These are phyloP conservation scores for Microcebus lehilahytsara DNA, from an alignment of 2,113 vertebrate species.

Conservation along the genomic window DNA sequence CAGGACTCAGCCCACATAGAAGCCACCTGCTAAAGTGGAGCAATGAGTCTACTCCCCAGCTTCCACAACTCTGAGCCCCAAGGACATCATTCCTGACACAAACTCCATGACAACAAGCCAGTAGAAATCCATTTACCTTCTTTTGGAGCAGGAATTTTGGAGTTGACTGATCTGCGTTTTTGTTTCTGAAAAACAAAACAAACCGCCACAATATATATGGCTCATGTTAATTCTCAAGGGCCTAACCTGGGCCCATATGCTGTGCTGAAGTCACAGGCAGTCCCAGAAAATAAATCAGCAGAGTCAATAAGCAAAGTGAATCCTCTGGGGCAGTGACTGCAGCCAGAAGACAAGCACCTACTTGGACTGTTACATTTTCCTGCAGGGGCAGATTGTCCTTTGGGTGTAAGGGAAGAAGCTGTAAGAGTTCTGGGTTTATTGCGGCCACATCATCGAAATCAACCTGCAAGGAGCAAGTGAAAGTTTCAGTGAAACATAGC, in stretches of 20 bases:
- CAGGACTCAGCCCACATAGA: neutral
- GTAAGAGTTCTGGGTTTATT: constrained; percentile 84
- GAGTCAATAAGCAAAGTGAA: neutral
- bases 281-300: constrained; percentile 17
- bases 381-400: constrained; percentile 84
- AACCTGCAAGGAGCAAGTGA: constrained; percentile 79
- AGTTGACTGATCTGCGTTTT: constrained; percentile 81
- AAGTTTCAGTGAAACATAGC: constrained; percentile 8
- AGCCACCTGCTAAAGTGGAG: neutral
- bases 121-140: constrained; percentile 81
- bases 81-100: neutral
- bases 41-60: neutral
- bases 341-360: constrained; percentile 65
- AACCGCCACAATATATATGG: neutral
- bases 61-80: neutral
- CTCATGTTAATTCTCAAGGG: neutral
- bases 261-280: neutral
- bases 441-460: constrained; percentile 81
- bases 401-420: constrained; percentile 63
- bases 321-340: neutral
- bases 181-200: constrained; percentile 81
- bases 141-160: constrained; percentile 86
- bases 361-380: constrained; percentile 82
- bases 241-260: neutral
- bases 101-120: neutral